phyloP scores from a whole-genome alignment of 2,797 vertebrate species.

The Eospalax fontanierii region DNA sequence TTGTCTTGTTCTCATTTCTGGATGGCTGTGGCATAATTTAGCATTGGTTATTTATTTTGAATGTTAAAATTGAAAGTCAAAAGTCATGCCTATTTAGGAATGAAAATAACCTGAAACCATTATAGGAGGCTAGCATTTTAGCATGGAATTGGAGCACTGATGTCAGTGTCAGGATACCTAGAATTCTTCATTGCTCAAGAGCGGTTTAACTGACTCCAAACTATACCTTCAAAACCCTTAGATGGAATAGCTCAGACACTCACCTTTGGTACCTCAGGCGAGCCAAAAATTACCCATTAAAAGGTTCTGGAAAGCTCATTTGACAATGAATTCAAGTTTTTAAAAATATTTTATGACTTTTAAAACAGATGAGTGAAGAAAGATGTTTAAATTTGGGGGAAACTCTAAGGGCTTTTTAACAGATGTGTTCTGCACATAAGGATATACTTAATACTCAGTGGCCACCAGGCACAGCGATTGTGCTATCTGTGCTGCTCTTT shows the following conservation, averaged over 20 bases:
- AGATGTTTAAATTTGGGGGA: not conserved
- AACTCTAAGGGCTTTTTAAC: not conserved
- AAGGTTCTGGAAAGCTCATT: not conserved
- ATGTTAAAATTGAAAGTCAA: not conserved
- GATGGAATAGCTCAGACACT: not conserved
- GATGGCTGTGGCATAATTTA: not conserved
- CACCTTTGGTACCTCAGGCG: not conserved
- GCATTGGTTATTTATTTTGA: not conserved
- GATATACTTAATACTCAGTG: not conserved
- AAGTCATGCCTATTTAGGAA: not conserved
- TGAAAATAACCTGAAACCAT: not conserved
- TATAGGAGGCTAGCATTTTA: not conserved
- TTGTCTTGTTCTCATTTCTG: not conserved
- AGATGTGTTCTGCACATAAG: not conserved
- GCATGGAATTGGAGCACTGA: not conserved
- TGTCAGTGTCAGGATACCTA: not conserved
- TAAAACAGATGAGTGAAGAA: constrained; percentile 1
- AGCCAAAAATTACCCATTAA: not conserved
- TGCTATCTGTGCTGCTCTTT: not conserved
- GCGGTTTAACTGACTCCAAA: not conserved
- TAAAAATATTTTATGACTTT: constrained; percentile 21
- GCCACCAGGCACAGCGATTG: not conserved
- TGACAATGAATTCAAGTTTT: not conserved
- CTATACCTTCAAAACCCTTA: not conserved
- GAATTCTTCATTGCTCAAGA: not conserved